These are phyloP conservation scores for Branchinecta lindahli DNA, from an alignment of 1,140 invertebrate genomes.

Conservation along the genomic window DNA sequence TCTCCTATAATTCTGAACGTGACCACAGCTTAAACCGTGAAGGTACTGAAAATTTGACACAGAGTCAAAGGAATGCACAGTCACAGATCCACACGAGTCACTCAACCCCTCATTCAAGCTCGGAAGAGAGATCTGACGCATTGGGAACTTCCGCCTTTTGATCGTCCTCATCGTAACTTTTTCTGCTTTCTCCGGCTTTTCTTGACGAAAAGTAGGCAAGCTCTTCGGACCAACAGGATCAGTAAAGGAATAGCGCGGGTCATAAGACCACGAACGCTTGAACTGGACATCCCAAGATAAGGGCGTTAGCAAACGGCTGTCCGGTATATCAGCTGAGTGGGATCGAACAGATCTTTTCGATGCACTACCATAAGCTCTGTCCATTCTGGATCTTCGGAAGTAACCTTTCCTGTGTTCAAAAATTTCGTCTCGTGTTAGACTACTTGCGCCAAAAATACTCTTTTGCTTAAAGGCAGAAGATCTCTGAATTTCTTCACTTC, in stretches of 20 bases:
- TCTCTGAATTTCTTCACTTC: background rate
- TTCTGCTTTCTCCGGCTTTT: background rate
- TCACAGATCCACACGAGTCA: background rate
- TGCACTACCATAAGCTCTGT: background rate
- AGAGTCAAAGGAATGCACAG: background rate
- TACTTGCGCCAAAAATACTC: background rate
- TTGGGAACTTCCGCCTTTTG: background rate
- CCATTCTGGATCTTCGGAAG: background rate
- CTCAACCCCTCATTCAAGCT: slow-evolving; percentile 2
- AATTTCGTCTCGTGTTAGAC: background rate
- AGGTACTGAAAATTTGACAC: background rate
- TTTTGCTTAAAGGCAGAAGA: background rate
- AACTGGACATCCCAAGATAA: background rate
- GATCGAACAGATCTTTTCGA: background rate
- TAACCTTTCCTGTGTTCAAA: background rate
- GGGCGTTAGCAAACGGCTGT: background rate
- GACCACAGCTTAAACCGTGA: background rate
- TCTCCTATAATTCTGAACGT: background rate
- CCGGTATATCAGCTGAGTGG: background rate
- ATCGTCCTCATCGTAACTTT: background rate
- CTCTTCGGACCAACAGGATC: background rate
- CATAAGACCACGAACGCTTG: background rate
- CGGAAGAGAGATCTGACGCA: background rate
- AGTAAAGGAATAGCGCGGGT: background rate
- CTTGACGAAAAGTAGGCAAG: background rate